Percentiles rank a stretch among this genome's conserved stretches.
These are phyloP conservation scores for Heliconius ismenius DNA, from an alignment of 2,888 invertebrate genomes.

Conservation along the genomic window DNA sequence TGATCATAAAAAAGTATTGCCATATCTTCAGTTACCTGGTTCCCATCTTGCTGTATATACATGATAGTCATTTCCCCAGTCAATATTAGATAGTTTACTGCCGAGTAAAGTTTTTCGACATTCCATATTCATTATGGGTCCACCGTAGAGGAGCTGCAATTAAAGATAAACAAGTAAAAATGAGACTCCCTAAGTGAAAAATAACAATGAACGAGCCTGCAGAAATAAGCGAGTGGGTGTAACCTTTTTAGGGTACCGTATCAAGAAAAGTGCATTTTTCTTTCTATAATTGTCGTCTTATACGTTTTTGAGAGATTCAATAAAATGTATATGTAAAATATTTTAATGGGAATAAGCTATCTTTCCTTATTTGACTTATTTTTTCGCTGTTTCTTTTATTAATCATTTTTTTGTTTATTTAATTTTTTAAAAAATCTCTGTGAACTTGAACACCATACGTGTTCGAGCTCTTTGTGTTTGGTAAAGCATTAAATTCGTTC, in stretches of 20 bases:
- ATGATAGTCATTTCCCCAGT: slow-evolving; percentile 84
- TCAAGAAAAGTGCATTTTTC: not conserved
- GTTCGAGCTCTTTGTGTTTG: too few relatives aligned
- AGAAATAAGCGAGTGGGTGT: not conserved
- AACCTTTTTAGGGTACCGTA: not conserved
- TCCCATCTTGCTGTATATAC: slow-evolving; percentile 85
- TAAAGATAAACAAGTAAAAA: not conserved
- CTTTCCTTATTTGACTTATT: too few relatives aligned
- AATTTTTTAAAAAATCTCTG: too few relatives aligned
- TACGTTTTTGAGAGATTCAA: too few relatives aligned
- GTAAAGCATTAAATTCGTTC: too few relatives aligned
- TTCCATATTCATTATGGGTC: slow-evolving; percentile 68
- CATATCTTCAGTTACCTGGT: slow-evolving; percentile 64
- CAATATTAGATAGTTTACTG: slow-evolving; percentile 49
- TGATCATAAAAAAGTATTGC: not conserved
- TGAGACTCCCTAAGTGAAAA: not conserved
- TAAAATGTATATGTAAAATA: too few relatives aligned
- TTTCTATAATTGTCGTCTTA: too few relatives aligned
- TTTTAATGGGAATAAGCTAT: too few relatives aligned
- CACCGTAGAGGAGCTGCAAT: slow-evolving; percentile 73
- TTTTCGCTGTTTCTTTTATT: too few relatives aligned
- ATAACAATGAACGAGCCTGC: not conserved
- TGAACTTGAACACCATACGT: too few relatives aligned
- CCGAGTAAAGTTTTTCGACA: slow-evolving; percentile 61
- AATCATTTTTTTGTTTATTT: too few relatives aligned